Evolutionary conservation across 2,888 invertebrate species (phyloP).

Genomic region (Chrysolina oricalcia): DNA sequence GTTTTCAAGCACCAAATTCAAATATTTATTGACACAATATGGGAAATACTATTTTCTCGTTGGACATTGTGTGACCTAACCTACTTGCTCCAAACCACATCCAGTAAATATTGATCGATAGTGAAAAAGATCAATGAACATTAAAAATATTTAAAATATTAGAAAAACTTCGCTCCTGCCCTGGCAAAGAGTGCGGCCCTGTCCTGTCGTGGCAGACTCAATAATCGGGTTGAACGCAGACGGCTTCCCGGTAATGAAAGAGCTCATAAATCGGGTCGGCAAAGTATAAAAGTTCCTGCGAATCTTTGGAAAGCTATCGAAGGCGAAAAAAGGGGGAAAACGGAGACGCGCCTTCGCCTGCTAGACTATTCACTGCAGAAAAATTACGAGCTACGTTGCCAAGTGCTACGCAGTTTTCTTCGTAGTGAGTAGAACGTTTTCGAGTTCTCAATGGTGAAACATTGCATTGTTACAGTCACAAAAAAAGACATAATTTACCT

Average conservation of each 20-base stretch:
- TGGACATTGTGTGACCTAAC: too few species aligned
- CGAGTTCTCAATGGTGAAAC: too few species aligned
- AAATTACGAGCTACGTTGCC: constrained; percentile 26
- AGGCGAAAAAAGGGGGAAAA: constrained; percentile 32
- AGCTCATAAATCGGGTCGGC: constrained; percentile 45
- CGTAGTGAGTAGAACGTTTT: too few species aligned
- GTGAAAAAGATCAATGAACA: background rate
- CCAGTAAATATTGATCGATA: too few species aligned
- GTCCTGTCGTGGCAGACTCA: constrained; percentile 5
- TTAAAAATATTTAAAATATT: background rate
- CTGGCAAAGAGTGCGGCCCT: background rate
- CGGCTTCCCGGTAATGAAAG: constrained; percentile 45
- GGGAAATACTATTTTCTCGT: too few species aligned
- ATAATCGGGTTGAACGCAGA: constrained; percentile 31
- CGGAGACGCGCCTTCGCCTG: constrained; percentile 32
- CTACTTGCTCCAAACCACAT: too few species aligned
- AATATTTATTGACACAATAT: too few species aligned
- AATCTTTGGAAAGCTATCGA: constrained; percentile 47
- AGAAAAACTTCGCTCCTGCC: constrained; percentile 5
- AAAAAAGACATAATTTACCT: too few species aligned
- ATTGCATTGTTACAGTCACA: too few species aligned
- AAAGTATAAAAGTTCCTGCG: constrained; percentile 45
- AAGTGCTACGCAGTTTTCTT: background rate
- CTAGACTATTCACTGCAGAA: constrained; percentile 42
- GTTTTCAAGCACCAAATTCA: too few species aligned